Percentiles rank a stretch among this genome's conserved stretches.
Evolutionary conservation across 2,113 vertebrate species (phyloP).

Genomic region (Camelus dromedarius): DNA sequence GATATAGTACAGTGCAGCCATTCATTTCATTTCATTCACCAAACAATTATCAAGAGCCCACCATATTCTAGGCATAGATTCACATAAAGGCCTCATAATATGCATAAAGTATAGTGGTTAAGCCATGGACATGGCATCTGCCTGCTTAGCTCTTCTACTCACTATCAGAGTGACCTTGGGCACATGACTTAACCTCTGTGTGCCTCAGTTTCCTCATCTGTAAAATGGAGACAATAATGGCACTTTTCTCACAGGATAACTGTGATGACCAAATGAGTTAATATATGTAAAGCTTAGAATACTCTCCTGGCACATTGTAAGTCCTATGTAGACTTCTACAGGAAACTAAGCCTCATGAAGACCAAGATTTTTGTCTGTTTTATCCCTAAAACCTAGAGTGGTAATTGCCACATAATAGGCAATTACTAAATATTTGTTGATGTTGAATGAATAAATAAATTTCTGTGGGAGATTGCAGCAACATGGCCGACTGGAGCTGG

Average conservation of each 20-base stretch:
- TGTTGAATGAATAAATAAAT: slow-evolving; percentile 8
- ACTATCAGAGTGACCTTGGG: not conserved
- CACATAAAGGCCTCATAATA: not conserved
- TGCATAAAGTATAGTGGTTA: not conserved
- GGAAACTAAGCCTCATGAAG: not conserved
- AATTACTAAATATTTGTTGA: not conserved
- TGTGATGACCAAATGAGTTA: not conserved
- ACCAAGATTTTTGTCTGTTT: not conserved
- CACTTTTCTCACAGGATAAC: not conserved
- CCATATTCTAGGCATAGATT: not conserved
- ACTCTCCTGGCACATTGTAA: not conserved
- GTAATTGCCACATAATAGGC: not conserved
- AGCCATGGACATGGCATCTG: not conserved
- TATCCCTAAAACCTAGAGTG: not conserved
- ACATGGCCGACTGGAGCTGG: not conserved
- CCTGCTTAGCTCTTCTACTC: not conserved
- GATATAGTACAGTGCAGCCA: not conserved
- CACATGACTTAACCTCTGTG: not conserved
- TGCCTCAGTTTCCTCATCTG: not conserved
- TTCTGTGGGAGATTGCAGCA: not conserved
- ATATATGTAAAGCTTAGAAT: not conserved
- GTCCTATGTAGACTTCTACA: not conserved
- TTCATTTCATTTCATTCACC: not conserved
- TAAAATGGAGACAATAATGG: not conserved
- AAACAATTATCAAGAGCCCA: not conserved